phyloP scores from a whole-genome alignment of 2,888 invertebrate genomes.

The Mechanitis mazaeus region DNA sequence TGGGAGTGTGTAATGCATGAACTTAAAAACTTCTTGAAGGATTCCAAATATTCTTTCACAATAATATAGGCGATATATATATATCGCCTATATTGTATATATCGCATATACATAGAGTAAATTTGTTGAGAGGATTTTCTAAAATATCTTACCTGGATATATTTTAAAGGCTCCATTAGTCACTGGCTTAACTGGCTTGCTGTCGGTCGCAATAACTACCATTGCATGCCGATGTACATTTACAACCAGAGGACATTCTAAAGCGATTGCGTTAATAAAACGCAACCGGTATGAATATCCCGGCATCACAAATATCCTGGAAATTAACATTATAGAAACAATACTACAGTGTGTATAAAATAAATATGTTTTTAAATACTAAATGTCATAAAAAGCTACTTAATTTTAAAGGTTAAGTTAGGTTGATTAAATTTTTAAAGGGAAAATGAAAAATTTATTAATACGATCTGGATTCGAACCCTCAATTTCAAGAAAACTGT shows the following conservation, averaged over 20 bases:
- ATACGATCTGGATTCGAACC: no score
- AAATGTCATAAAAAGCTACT: background rate
- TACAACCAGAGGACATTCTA: slow-evolving; percentile 69
- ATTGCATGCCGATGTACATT: slow-evolving; percentile 71
- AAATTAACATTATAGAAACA: slow-evolving; percentile 28
- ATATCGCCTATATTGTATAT: no score
- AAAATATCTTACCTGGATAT: slow-evolving; percentile 61
- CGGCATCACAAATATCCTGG: slow-evolving; percentile 61
- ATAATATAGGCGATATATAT: no score
- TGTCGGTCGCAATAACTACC: slow-evolving; percentile 72
- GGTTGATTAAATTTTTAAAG: no score
- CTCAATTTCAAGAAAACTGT: no score
- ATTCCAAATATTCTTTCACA: no score
- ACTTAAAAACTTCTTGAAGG: no score
- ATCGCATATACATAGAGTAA: no score
- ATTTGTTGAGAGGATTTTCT: no score
- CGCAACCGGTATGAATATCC: slow-evolving; percentile 74
- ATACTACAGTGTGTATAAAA: background rate
- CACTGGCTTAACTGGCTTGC: slow-evolving; percentile 66
- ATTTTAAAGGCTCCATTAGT: slow-evolving; percentile 54
- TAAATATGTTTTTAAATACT: slow-evolving; percentile 3
- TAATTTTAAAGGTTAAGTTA: no score
- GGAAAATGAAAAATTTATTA: no score
- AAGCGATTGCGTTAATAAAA: slow-evolving; percentile 72
- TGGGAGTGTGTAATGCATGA: no score